A percentile compares a stretch with the other conserved stretches of the same genome.
phyloP scores from a whole-genome alignment of 2,113 vertebrate genomes.

The Hucho hucho region DNA sequence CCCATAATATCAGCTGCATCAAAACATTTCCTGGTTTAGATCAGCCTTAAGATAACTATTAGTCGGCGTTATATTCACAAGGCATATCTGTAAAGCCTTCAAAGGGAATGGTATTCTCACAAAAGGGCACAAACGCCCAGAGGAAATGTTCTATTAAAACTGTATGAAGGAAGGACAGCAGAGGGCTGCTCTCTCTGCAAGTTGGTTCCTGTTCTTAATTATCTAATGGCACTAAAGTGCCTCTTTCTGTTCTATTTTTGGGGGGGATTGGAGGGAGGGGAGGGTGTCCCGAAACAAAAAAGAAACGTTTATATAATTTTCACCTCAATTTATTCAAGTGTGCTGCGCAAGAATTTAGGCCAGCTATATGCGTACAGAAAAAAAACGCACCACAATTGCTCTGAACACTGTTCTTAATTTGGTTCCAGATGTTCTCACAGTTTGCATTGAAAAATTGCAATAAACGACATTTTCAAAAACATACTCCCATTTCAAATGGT shows the following conservation, averaged over 20 bases:
- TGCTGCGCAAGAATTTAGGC: conserved; percentile 39
- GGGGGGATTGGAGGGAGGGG: background rate
- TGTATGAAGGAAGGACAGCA: conserved; percentile 65
- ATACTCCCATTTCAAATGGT: conserved; percentile 69
- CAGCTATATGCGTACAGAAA: conserved; percentile 30
- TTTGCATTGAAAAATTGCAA: conserved; percentile 35
- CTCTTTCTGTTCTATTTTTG: conserved; percentile 75
- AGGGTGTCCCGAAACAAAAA: conserved; percentile 17
- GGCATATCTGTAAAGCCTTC: conserved; percentile 43
- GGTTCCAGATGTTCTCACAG: conserved; percentile 55
- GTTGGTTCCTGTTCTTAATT: conserved; percentile 95
- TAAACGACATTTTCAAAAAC: conserved; percentile 47
- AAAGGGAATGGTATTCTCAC: conserved; percentile 59
- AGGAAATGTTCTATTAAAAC: conserved; percentile 61
- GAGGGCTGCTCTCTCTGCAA: conserved; percentile 76
- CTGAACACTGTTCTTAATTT: conserved; percentile 44
- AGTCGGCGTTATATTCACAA: conserved; percentile 32
- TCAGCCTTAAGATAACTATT: conserved; percentile 31
- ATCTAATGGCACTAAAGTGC: conserved; percentile 88
- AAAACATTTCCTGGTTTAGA: conserved; percentile 17
- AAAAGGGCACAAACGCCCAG: conserved; percentile 65
- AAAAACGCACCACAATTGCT: conserved; percentile 38
- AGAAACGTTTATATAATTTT: conserved; percentile 85
- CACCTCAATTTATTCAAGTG: conserved; percentile 84
- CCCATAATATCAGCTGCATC: conserved; percentile 42